These are phyloP conservation scores for Dorcus parallelipipedus DNA, from an alignment of 2,888 invertebrate species.

Conservation along the genomic window DNA sequence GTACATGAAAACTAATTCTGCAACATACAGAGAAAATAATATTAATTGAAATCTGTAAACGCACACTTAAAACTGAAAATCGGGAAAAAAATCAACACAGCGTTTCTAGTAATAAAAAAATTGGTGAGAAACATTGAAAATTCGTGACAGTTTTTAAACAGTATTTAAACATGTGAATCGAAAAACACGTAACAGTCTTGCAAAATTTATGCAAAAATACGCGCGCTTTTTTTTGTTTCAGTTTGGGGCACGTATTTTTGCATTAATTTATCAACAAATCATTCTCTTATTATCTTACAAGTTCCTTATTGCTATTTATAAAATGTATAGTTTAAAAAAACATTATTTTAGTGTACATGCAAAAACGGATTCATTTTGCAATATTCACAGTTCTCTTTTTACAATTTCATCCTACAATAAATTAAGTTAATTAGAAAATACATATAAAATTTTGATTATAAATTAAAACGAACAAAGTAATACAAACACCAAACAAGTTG, in stretches of 20 bases:
- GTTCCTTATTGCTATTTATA: constrained; percentile 28
- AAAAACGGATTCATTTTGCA: constrained; percentile 19
- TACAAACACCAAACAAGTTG: constrained; percentile 2
- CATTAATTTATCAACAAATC: constrained; percentile 20
- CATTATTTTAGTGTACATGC: constrained; percentile 17
- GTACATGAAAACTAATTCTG: background rate
- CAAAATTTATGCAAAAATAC: constrained; percentile 24
- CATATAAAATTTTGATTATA: too few species aligned
- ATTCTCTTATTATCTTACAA: constrained; percentile 1
- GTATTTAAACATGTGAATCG: background rate
- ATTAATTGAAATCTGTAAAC: background rate
- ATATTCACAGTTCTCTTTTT: too few species aligned
- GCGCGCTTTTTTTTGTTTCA: background rate
- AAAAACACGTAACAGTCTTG: constrained; percentile 3
- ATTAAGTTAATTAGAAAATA: too few species aligned
- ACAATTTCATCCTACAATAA: too few species aligned
- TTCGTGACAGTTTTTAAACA: constrained; percentile 5
- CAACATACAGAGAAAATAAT: background rate
- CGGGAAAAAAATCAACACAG: too few species aligned
- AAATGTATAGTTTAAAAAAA: constrained; percentile 14
- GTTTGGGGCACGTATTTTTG: constrained; percentile 12
- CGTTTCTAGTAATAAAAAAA: background rate
- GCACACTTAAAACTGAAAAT: background rate
- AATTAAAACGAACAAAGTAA: background rate
- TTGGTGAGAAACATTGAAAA: constrained; percentile 7